Evolutionary conservation across 2,113 vertebrate genomes (phyloP).

Genomic region (Tetrao urogallus): DNA sequence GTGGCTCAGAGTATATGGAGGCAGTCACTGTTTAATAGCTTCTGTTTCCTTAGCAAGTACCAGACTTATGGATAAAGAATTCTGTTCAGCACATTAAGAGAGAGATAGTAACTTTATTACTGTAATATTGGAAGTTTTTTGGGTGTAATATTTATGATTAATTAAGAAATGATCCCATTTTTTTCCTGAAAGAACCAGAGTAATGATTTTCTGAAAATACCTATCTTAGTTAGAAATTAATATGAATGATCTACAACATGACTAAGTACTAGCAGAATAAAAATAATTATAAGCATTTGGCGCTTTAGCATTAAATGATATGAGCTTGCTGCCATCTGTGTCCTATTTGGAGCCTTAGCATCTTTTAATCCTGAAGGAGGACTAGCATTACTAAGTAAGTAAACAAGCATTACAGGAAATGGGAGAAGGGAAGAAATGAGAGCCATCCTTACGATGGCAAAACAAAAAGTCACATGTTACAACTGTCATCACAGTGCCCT

Average conservation of each 20-base stretch:
- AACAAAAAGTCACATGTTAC: background rate
- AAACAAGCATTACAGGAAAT: background rate
- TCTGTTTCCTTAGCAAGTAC: background rate
- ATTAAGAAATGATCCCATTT: background rate
- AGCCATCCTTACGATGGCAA: background rate
- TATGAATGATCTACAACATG: background rate
- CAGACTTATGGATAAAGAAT: background rate
- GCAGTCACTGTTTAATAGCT: background rate
- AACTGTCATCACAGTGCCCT: background rate
- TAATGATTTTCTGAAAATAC: background rate
- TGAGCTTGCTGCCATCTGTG: slow-evolving; percentile 36
- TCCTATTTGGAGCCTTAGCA: background rate
- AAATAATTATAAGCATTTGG: background rate
- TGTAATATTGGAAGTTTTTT: background rate
- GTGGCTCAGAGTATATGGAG: background rate
- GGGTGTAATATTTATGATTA: background rate
- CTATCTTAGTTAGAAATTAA: background rate
- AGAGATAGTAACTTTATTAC: background rate
- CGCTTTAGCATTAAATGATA: background rate
- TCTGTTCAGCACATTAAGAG: background rate
- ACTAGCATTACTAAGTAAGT: background rate
- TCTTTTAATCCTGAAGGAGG: background rate
- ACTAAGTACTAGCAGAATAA: background rate
- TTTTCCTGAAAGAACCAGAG: background rate
- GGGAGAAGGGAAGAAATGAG: background rate